Evolutionary conservation across 2,888 invertebrate genomes (phyloP).

Genomic region (Unio delphinus): DNA sequence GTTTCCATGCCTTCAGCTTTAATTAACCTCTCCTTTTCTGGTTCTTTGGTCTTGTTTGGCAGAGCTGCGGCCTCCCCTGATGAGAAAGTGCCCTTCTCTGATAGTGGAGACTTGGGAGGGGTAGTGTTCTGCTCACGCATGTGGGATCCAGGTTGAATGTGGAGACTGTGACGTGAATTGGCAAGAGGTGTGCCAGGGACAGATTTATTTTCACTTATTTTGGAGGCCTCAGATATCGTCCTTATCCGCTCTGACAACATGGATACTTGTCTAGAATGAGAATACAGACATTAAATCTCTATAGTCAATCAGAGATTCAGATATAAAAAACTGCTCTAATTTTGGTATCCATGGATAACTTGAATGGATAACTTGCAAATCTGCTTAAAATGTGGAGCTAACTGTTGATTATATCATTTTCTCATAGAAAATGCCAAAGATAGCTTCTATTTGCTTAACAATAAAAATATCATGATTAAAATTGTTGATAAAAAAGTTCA

Average conservation of each 20-base stretch:
- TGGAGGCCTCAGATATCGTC: slow-evolving; percentile 27
- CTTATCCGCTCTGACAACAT: slow-evolving; percentile 38
- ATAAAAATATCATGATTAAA: no score
- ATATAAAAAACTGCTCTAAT: no score
- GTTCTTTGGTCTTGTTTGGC: slow-evolving; percentile 29
- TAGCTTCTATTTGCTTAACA: no score
- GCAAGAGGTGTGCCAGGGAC: slow-evolving; percentile 24
- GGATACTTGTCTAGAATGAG: slow-evolving; percentile 45
- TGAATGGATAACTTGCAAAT: no score
- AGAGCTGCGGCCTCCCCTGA: slow-evolving; percentile 1
- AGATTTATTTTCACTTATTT: not conserved
- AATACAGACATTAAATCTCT: not conserved
- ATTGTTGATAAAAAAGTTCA: no score
- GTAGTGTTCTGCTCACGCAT: slow-evolving; percentile 2
- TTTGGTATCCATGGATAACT: no score
- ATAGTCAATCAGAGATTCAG: no score
- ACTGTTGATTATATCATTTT: no score
- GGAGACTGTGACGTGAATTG: slow-evolving; percentile 13
- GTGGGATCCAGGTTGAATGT: not conserved
- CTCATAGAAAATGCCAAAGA: no score
- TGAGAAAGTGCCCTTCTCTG: slow-evolving; percentile 3
- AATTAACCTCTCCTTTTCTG: slow-evolving; percentile 58
- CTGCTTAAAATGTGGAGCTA: no score
- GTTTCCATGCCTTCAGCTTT: slow-evolving; percentile 65
- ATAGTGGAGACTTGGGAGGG: slow-evolving; percentile 4